Percentiles rank a stretch among this genome's conserved stretches.
phyloP scores from a whole-genome alignment of 2,888 invertebrate genomes.

The Eupithecia abbreviata region DNA sequence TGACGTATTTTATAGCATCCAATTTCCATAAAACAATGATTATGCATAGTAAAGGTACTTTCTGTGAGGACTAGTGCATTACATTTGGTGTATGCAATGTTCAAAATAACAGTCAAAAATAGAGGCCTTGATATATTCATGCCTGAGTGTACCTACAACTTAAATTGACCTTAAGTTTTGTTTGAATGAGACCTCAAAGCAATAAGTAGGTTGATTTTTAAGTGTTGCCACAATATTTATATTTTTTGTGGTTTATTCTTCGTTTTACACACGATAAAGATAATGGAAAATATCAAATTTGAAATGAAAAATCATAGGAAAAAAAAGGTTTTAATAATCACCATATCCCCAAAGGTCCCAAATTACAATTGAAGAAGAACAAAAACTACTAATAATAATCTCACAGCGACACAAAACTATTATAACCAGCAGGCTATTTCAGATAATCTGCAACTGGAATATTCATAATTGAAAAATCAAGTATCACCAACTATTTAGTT shows the following conservation, averaged over 20 bases:
- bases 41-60: background rate
- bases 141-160: constrained; percentile 1
- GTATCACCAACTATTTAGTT: background rate
- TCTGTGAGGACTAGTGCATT: background rate
- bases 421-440: background rate
- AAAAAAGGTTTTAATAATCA: no score
- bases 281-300: no score
- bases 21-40: constrained; percentile 4
- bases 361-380: no score
- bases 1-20: constrained; percentile 9
- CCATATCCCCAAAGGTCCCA: no score
- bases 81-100: background rate
- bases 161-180: background rate
- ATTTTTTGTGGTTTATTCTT: no score
- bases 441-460: background rate
- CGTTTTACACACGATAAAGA: no score
- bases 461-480: background rate
- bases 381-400: no score
- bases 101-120: background rate
- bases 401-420: no score
- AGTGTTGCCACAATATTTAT: no score
- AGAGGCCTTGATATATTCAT: background rate
- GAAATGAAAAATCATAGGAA: no score
- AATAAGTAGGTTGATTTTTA: background rate
- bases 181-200: background rate